A percentile compares a stretch with the other conserved stretches of the same genome.
Conservation (phyloP, 92 coral and sea anemone genomes). For the Umimayanthus kanabou region DNA sequence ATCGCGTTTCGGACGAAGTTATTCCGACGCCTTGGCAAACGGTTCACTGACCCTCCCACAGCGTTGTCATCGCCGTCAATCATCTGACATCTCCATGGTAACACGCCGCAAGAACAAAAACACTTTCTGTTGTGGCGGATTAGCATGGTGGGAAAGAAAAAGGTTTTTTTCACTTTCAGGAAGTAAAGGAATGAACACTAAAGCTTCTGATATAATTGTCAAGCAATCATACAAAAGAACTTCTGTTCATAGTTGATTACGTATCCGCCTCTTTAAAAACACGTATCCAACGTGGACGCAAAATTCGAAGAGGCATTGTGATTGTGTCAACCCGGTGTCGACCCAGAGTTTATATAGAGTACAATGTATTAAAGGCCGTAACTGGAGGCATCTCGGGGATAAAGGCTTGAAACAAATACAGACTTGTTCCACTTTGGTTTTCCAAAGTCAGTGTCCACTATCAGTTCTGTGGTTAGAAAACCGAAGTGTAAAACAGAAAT, state of each 20-base stretch:
- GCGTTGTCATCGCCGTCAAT: slow-evolving; percentile 19
- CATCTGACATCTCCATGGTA: slow-evolving; percentile 21
- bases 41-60: slow-evolving; percentile 30
- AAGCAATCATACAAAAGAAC: neutral
- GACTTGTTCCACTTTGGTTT: no score
- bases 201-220: neutral
- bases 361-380: no score
- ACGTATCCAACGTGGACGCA: no score
- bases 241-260: neutral
- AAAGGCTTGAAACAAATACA: no score
- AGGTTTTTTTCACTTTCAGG: slow-evolving; percentile 22
- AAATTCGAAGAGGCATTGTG: no score
- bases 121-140: slow-evolving; percentile 9
- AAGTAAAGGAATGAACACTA: slow-evolving; percentile 2
- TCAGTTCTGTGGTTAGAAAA: neutral
- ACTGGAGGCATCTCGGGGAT: no score
- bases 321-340: no score
- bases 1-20: slow-evolving; percentile 44
- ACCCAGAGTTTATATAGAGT: no score
- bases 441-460: no score
- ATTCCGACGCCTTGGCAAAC: slow-evolving; percentile 20
- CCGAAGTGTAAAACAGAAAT: neutral
- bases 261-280: neutral
- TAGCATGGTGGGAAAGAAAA: neutral
- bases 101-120: slow-evolving; percentile 16